Evolutionary conservation across 2,797 vertebrate species (phyloP), one percentile per base, ranked within the genome.

Genomic region (Threskiornis aethiopicus): DNA sequence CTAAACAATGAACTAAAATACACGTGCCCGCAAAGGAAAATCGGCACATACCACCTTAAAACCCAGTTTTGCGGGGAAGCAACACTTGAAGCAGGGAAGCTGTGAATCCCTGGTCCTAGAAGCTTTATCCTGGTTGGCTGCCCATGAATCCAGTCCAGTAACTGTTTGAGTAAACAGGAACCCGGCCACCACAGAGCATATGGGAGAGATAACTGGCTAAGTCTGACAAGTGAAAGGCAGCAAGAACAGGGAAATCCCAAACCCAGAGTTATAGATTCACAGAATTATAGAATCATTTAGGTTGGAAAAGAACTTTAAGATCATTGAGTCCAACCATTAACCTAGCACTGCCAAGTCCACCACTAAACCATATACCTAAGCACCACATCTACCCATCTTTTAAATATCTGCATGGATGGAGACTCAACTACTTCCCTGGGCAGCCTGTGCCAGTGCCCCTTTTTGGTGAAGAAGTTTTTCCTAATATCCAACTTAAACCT

Each of bases 131-230:
- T 83, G 39, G 8, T 57, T 7, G 4, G 29, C 13, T 81, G 3
- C 26, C n/a, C 0, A 0, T 42, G 26, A 87, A 57, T 89, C 90
- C 57, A 75, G 41, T 16, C 70, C 65, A 24, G 12, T 17, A 59
- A 35, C 6, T 25, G 12, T 15, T 86, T 24, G 65, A 65, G 26
- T 20, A 83, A 87, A 49, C 5, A 46, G 19, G 46, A 73, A 5
- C 5, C 7, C 16, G 1, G 1, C 12, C 12, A 61, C 7, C 35
- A 39, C n/a, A 71, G 33, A 80, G 26, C 1, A 1, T n/a, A 9
- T 5, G 41, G 47, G 44, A 91, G 55, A 77, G 3, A 6, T 37
- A 62, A 66, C 24, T 17, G 22, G 64, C 10, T 0, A 5, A 78
- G 21, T 6, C 25, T 42, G 61, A 8, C 20, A 47, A 75, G 41